A percentile compares a stretch with the other conserved stretches of the same genome.
phyloP scores from a whole-genome alignment of 2,888 invertebrate genomes.

The Nephrotoma appendiculata region DNA sequence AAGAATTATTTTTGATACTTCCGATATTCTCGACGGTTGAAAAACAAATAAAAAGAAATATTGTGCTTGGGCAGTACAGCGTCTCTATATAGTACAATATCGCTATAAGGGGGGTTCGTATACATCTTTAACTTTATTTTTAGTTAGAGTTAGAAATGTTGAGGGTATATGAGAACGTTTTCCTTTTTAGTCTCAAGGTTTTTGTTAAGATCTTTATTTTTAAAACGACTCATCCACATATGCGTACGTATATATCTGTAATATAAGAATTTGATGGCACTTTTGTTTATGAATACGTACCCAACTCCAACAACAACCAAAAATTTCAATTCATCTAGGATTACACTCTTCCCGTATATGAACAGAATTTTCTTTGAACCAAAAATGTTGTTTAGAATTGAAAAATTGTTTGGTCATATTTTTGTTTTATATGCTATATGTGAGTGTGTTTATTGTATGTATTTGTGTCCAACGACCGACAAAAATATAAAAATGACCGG shows the following conservation, averaged over 20 bases:
- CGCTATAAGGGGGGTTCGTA: neutral
- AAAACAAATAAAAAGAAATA: neutral
- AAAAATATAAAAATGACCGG: neutral
- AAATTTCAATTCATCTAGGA: neutral
- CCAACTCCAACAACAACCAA: neutral
- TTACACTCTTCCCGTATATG: neutral
- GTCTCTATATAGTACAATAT: neutral
- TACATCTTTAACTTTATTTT: neutral
- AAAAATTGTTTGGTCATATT: neutral
- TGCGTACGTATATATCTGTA: neutral
- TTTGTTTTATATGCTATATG: neutral
- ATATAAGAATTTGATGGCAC: neutral
- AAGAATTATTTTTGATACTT: neutral
- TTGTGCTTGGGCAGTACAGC: neutral
- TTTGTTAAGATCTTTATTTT: neutral
- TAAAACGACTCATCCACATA: neutral
- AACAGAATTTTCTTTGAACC: neutral
- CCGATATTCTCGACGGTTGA: neutral
- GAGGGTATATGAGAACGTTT: neutral
- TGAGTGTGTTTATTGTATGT: too few species aligned
- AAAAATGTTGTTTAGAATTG: neutral
- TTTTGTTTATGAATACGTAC: neutral
- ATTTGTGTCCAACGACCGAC: neutral
- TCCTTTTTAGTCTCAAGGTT: neutral
- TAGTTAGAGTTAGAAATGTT: neutral